Percentiles rank a stretch among this genome's conserved stretches.
Evolutionary conservation across 2,797 vertebrate species (phyloP).

Genomic region (Graptemys geographica): DNA sequence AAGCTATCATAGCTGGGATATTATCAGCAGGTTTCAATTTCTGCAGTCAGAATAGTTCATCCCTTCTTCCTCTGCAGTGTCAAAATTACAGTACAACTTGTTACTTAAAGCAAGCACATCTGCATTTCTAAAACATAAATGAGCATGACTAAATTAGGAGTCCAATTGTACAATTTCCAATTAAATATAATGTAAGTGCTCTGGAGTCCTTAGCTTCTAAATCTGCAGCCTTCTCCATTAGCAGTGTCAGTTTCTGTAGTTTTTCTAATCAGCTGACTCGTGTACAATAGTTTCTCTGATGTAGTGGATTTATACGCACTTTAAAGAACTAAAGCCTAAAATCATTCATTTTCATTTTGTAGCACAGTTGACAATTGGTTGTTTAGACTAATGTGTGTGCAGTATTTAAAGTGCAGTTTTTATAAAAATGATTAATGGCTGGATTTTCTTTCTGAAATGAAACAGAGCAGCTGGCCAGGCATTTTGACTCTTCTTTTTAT

Average conservation of each 20-base stretch:
- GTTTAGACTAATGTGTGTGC: background rate
- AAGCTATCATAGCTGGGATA: background rate
- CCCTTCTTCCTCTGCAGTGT: background rate
- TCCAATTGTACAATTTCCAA: background rate
- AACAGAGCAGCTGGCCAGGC: background rate
- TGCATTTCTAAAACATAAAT: background rate
- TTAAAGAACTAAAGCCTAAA: background rate
- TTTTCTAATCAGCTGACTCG: background rate
- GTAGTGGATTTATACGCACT: background rate
- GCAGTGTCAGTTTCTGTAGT: rapidly evolving
- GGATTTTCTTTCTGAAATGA: background rate
- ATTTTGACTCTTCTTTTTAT: background rate
- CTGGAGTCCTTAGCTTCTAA: background rate
- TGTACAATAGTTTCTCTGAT: background rate
- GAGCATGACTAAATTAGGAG: background rate
- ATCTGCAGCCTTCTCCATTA: background rate
- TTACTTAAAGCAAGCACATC: constrained; percentile 18
- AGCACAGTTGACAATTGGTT: background rate
- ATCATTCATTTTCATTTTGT: constrained; percentile 7
- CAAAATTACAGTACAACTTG: background rate
- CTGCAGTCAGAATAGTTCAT: background rate
- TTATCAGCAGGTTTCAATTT: background rate
- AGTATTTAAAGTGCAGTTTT: background rate
- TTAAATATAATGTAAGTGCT: background rate
- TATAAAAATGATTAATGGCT: background rate